These are phyloP conservation scores for Uria aalge DNA, from an alignment of 2,113 vertebrate species.

Conservation along the genomic window DNA sequence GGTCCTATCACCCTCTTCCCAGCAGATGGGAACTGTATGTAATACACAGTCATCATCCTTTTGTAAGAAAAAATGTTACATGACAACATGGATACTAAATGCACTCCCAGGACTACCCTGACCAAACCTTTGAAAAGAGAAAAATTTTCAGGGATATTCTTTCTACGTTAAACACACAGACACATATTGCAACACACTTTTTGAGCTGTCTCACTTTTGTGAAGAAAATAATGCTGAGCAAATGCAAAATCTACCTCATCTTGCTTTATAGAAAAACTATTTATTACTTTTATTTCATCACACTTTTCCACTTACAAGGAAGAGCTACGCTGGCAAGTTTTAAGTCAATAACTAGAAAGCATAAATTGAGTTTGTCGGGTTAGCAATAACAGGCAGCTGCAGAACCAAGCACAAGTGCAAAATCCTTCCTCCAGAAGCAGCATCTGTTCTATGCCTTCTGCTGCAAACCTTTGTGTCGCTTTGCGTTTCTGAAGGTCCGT, in stretches of 20 bases:
- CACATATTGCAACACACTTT: background rate
- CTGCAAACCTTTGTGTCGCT: background rate
- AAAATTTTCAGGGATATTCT: background rate
- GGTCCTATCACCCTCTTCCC: background rate
- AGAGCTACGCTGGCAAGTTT: background rate
- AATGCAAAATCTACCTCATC: background rate
- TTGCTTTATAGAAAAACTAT: background rate
- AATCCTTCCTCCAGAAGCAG: constrained; percentile 3
- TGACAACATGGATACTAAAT: background rate
- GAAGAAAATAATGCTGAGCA: background rate
- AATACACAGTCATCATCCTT: background rate
- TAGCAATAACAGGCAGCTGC: constrained; percentile 34
- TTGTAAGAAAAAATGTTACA: background rate
- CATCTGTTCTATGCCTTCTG: background rate
- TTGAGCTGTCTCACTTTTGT: background rate
- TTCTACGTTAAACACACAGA: background rate
- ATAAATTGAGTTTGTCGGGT: constrained; percentile 47
- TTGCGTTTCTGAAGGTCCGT: background rate
- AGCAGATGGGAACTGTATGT: background rate
- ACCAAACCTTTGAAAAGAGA: background rate
- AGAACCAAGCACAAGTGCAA: background rate
- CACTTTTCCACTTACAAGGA: background rate
- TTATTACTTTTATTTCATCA: background rate
- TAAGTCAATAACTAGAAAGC: background rate
- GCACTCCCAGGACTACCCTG: background rate